Evolutionary conservation across 2,797 vertebrate genomes (phyloP), one percentile per base, ranked within the genome.

Genomic region (Myripristis jacobus): DNA sequence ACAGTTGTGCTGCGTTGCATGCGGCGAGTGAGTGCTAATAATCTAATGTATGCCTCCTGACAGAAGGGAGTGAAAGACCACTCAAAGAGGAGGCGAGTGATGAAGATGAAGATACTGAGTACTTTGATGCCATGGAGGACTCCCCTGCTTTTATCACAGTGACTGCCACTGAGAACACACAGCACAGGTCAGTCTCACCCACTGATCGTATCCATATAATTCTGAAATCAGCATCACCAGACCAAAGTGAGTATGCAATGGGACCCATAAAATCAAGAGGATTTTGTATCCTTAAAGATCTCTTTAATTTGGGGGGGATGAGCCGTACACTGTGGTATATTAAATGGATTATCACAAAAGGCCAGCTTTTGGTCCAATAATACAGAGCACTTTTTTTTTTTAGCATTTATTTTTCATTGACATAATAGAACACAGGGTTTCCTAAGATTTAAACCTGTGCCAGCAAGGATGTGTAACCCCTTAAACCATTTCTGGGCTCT

Each of bases 101-200:
- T 85, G 98, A 99, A 97, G 98, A 99, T 97, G 98, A 99, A 89
- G 96, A 98, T 94, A 98, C 97, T 0, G 97, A 99, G 86, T 99
- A 95, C 87, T 99, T 99, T 21, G 98, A 99, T 36, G 98, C 98
- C 94, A 99, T 99, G 98, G 98, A 99, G 94, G 97, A 99, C 38
- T 94, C 97, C 62, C 94, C 96, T 67, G 96, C 96, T 43, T 98
- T 99, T 87, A 98, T 99, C 94, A 99, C 97, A 84, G 97, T 99
- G 94, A 97, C 96, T 0, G 92, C 97, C 1, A 91, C 95, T 0
- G 95, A 98, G 80, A 93, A 93, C 84, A 94, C 94, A 52, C 96
- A 96, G 69, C 96, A 96, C 94, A 97, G 96, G 98, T 99, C 86
- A 84, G 90, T 76, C 46, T n/a, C 71, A 64, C 25, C 18, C 58